A percentile compares a stretch with the other conserved stretches of the same genome.
phyloP scores from a whole-genome alignment of 2,888 invertebrate genomes.

The Parnassius orleans region DNA sequence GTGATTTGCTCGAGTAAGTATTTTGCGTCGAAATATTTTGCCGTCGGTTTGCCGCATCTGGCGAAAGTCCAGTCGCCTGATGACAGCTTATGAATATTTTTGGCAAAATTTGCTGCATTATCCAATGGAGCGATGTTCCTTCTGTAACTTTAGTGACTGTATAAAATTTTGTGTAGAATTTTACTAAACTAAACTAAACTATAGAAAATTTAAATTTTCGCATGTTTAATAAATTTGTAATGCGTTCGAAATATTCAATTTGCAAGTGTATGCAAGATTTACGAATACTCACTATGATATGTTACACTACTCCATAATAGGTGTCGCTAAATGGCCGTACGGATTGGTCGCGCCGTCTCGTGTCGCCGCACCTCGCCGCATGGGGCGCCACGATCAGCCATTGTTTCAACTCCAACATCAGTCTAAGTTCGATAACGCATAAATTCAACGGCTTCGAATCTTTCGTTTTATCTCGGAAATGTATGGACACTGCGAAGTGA shows the following conservation, averaged over 20 bases:
- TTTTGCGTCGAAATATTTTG: slow-evolving; percentile 77
- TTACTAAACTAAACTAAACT: background rate
- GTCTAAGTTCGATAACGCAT: slow-evolving; percentile 74
- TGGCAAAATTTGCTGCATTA: slow-evolving; percentile 69
- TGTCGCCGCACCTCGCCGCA: slow-evolving; percentile 61
- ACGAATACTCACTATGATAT: slow-evolving; percentile 28
- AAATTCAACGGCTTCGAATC: slow-evolving; percentile 74
- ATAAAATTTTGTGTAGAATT: slow-evolving; percentile 41
- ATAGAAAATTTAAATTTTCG: no score
- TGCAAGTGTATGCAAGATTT: no score
- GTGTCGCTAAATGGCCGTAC: slow-evolving; percentile 54
- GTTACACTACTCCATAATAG: slow-evolving; percentile 65
- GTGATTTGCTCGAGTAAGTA: slow-evolving; percentile 73
- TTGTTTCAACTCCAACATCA: slow-evolving; percentile 70
- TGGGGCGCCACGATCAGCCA: slow-evolving; percentile 78
- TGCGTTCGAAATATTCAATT: no score
- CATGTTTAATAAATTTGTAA: no score
- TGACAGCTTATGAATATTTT: slow-evolving; percentile 81
- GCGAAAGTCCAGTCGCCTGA: slow-evolving; percentile 77
- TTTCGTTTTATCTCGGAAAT: slow-evolving; percentile 79
- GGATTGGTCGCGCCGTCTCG: slow-evolving; percentile 37
- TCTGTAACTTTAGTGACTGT: slow-evolving; percentile 61
- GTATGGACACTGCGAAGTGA: slow-evolving; percentile 81
- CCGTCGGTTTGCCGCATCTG: slow-evolving; percentile 74
- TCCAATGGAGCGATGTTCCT: slow-evolving; percentile 59